Conservation (phyloP, 1,140 invertebrate genomes). For the Grapholita molesta region DNA sequence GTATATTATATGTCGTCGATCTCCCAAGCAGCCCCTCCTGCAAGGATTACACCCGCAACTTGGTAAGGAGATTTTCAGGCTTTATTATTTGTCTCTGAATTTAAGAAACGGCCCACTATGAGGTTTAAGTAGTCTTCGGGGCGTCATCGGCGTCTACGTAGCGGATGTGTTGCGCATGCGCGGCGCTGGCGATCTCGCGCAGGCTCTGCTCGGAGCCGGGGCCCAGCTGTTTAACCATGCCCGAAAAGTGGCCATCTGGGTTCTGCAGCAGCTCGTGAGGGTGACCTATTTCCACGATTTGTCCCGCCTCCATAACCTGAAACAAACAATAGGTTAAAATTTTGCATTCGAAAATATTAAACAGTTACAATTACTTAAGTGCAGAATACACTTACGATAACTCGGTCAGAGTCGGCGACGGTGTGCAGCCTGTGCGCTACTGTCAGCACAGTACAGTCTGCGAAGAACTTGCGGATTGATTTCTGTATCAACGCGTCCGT, state of each 20-base stretch:
- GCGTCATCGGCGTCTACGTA: constrained; percentile 63
- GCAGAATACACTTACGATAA: constrained; percentile 79
- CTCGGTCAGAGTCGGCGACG: constrained; percentile 84
- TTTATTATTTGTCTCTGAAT: too few relatives aligned
- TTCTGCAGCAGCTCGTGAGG: constrained; percentile 83
- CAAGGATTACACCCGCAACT: too few relatives aligned
- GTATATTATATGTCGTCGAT: too few relatives aligned
- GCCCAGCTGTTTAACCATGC: constrained; percentile 72
- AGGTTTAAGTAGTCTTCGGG: background rate
- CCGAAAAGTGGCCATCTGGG: constrained; percentile 79
- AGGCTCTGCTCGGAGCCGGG: constrained; percentile 66
- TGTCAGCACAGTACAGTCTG: constrained; percentile 87
- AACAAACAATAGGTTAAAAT: background rate
- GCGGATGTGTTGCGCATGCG: constrained; percentile 69
- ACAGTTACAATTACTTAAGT: background rate
- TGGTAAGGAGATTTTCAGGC: too few relatives aligned
- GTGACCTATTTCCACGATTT: constrained; percentile 84
- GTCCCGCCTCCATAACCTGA: constrained; percentile 82
- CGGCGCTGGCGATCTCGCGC: constrained; percentile 60
- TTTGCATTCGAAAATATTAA: too few relatives aligned
- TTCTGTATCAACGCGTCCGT: constrained; percentile 83
- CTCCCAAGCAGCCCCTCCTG: too few relatives aligned
- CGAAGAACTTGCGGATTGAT: constrained; percentile 82
- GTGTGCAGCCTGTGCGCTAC: constrained; percentile 91
- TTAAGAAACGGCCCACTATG: too few relatives aligned